phyloP scores from a whole-genome alignment of 2,888 invertebrate genomes.

The Seira ritae region DNA sequence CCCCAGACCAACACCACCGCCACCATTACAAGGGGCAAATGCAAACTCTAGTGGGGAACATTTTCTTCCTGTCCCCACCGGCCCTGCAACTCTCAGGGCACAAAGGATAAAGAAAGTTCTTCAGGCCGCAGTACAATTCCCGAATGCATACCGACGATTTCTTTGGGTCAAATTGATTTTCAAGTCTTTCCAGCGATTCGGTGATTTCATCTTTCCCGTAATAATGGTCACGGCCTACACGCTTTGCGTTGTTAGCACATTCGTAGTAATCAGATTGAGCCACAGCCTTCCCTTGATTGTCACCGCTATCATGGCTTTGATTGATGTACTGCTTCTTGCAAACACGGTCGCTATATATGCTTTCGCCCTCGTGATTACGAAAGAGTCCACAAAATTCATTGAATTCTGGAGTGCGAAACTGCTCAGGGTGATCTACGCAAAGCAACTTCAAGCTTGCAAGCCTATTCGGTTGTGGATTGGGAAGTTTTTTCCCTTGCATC shows the following conservation, averaged over 20 bases:
- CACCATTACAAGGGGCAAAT: too few species aligned
- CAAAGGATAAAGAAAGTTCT: not conserved
- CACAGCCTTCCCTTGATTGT: not conserved
- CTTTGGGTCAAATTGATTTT: not conserved
- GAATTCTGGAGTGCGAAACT: constrained; percentile 15
- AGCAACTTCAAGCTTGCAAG: not conserved
- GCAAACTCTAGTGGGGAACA: too few species aligned
- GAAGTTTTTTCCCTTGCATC: not conserved
- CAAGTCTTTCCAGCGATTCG: not conserved
- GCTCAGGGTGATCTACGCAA: not conserved
- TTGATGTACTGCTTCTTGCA: not conserved
- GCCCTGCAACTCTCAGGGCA: too few species aligned
- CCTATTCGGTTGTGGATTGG: not conserved
- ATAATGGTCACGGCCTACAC: not conserved
- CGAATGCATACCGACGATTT: not conserved
- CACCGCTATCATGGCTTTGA: not conserved
- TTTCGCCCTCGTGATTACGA: constrained; percentile 16
- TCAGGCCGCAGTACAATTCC: not conserved
- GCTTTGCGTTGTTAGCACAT: not conserved
- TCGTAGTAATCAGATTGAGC: constrained; percentile 12
- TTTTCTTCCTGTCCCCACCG: too few species aligned
- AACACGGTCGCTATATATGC: not conserved
- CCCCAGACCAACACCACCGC: too few species aligned
- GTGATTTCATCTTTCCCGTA: not conserved
- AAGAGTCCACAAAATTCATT: constrained; percentile 7